A percentile compares a stretch with the other conserved stretches of the same genome.
These are phyloP conservation scores for Acrocyrtus sp. DNA, from an alignment of 2,888 invertebrate genomes.

Conservation along the genomic window DNA sequence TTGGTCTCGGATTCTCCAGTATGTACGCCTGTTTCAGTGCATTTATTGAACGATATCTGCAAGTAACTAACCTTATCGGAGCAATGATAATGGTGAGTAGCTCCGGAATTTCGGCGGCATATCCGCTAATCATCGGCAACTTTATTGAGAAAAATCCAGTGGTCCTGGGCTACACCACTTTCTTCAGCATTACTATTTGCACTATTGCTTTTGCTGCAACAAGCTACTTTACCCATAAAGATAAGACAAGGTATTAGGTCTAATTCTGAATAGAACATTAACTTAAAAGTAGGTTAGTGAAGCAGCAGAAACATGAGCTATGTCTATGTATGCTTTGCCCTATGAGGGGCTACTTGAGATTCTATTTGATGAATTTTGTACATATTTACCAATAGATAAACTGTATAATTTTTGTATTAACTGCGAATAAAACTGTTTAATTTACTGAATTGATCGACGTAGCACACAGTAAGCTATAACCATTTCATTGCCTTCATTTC, in stretches of 20 bases:
- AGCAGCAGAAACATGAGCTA: too few relatives aligned
- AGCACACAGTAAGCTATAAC: too few relatives aligned
- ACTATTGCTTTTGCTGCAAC: slow-evolving; percentile 5
- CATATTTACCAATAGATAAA: too few relatives aligned
- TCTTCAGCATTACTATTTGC: slow-evolving; percentile 15
- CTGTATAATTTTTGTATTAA: too few relatives aligned
- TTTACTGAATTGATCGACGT: too few relatives aligned
- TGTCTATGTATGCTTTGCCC: too few relatives aligned
- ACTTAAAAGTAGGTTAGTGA: too few relatives aligned
- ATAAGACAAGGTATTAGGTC: slow-evolving; percentile 31
- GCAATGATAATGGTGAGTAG: slow-evolving; percentile 26
- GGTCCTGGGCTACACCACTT: slow-evolving; percentile 25
- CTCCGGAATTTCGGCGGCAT: slow-evolving; percentile 17
- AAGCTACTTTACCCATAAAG: slow-evolving; percentile 19
- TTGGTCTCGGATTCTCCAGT: slow-evolving; percentile 44
- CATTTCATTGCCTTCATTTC: too few relatives aligned
- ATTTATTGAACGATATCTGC: slow-evolving; percentile 33
- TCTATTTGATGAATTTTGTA: too few relatives aligned
- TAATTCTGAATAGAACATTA: too few relatives aligned
- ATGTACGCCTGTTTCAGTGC: slow-evolving; percentile 30
- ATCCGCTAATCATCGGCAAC: slow-evolving; percentile 17
- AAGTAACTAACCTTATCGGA: slow-evolving; percentile 35
- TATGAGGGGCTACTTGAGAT: too few relatives aligned
- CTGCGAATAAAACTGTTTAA: too few relatives aligned
- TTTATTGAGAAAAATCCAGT: slow-evolving; percentile 33